Evolutionary conservation across 2,113 vertebrate genomes (phyloP).

Genomic region (Phaethon lepturus): DNA sequence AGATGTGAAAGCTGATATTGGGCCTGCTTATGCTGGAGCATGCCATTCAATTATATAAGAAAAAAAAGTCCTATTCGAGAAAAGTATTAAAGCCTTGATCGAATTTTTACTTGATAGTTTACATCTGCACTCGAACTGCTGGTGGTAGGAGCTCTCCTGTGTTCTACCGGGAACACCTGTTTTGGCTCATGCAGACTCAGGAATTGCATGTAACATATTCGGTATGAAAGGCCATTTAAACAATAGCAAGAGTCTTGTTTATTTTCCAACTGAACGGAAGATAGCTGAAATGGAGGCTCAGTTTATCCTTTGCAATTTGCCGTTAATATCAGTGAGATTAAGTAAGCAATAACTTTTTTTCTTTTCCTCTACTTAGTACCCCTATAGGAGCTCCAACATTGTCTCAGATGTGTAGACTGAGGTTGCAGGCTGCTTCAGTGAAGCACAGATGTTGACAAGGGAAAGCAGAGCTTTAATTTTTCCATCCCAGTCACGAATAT

Average conservation of each 20-base stretch:
- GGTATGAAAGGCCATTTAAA: background rate
- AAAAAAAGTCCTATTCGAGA: background rate
- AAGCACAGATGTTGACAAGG: background rate
- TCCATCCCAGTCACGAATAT: background rate
- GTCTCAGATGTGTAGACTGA: background rate
- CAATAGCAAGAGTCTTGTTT: background rate
- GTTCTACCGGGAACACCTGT: conserved; percentile 3
- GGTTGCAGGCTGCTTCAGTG: background rate
- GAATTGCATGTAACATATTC: background rate
- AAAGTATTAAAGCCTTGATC: background rate
- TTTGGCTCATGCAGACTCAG: background rate
- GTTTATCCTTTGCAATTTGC: background rate
- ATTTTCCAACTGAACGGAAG: background rate
- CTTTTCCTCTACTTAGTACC: background rate
- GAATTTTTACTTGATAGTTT: background rate
- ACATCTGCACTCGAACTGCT: background rate
- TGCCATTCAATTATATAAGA: background rate
- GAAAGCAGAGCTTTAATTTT: background rate
- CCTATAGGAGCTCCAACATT: background rate
- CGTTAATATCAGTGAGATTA: background rate
- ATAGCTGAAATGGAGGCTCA: background rate
- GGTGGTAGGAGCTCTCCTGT: background rate
- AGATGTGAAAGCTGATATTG: background rate
- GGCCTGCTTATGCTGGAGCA: background rate
- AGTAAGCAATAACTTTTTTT: background rate